Evolutionary conservation across 2,113 vertebrate species (phyloP), one percentile per base, ranked within the genome.

Genomic region (Orcinus orca): DNA sequence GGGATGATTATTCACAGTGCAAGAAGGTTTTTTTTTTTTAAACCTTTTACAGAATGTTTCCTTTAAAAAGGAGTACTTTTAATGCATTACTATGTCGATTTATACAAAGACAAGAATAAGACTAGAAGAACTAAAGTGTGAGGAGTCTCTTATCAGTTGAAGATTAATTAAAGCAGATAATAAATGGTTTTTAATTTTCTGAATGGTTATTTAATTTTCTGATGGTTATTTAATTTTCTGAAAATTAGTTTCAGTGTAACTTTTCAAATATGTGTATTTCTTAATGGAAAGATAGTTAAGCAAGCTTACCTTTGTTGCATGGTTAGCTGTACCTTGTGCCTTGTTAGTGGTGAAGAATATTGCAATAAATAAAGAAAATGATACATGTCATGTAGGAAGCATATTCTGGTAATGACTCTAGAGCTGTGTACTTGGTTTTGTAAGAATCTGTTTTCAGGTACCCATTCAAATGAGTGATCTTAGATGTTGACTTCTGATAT

Each of bases 31-130:
- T 36, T n/a, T 38, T 17, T 36, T 44, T 29, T 81, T 50, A 67
- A 3, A 44, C 41, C 18, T 62, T 87, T 67, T 80, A 62, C 14
- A 67, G 33, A 87, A 8, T 50, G 82, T 26, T 63, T 96, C 20
- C 36, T 77, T 79, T 95, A 50, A 81, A 97, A 97, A 83, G 38
- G 60, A 88, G 60, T 74, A 53, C 53, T 92, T 82, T n/a, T 63
- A 77, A n/a, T 93, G 21, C 2, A 31, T 88, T 73, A 71, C 41
- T 68, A 8, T 62, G 6, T 85, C n/a, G 7, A 29, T 93, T 90
- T 95, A 73, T 2, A 74, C 14, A 77, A 87, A 71, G 12, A 17
- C 50, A 18, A 53, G n/a, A 55, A 25, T 41, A 88, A 58, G 36
- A 70, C 31, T 77, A 70, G 50, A 95, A 91, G 70, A 89, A 80